Evolutionary conservation across 2,113 vertebrate species (phyloP), one percentile per base, ranked within the genome.

Genomic region (Myiozetetes cayanensis): DNA sequence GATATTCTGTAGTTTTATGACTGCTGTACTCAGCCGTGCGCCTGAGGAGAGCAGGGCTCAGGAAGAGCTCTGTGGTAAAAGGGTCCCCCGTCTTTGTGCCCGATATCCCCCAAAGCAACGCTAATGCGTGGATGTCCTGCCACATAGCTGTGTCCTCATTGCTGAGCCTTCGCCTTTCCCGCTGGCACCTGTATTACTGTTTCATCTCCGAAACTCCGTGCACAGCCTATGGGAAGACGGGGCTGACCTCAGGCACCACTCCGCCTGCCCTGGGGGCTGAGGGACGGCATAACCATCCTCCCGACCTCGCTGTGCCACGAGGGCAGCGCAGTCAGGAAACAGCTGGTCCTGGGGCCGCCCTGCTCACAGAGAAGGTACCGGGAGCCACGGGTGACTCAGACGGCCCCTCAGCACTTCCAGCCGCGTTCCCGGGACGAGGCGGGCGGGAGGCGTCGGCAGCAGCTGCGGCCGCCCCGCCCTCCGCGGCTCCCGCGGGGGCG

Each of bases 331-430:
- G 27, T 0, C 23, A 6, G 37, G 24, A 3, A 56, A 7, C 35
- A 27, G 28, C n/a, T 13, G 33, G 5, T 7, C 3, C 41, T 0
- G 12, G 2, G 11, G 2, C 10, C 4, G 5, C 5, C 5, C 8
- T 4, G 17, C 7, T 33, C 9, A 4, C 9, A 28, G 25, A 12
- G 14, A 30, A 4, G 9, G 2, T 2, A 10, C 10, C 27, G 3
- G 9, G 30, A 23, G 4, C 6, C 31, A 1, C 2, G 17, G 0
- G 13, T 8, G 22, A 5, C 12, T 30, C 44, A 8, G 1, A 4
- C 10, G 2, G 3, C 2, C 7, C 20, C 6, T 1, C 9, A 0
- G 9, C 65, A 0, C 37, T 30, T 12, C 62, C 67, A 16, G 6
- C 0, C 27, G 9, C 14, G 7, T 2, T 9, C 10, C 33, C 68